A percentile compares a stretch with the other conserved stretches of the same genome.
Conservation (phyloP, 1,140 invertebrate genomes). For the Hyles vespertilio region DNA sequence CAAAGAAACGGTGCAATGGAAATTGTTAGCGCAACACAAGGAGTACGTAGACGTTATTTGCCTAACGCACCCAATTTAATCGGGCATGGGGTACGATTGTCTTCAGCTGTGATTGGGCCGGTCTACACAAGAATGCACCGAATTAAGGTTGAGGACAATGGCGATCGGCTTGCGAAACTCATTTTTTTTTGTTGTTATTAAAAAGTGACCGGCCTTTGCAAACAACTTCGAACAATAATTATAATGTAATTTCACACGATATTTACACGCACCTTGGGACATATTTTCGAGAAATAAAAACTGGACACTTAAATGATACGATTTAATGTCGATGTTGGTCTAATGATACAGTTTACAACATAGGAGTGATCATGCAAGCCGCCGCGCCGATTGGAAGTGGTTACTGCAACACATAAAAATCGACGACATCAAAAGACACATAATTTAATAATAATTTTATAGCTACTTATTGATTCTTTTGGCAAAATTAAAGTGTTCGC, state of each 20-base stretch:
- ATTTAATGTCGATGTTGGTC: no score
- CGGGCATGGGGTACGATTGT: slow-evolving; percentile 14
- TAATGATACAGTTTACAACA: no score
- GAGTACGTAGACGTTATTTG: slow-evolving; percentile 4
- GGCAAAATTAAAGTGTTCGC: no score
- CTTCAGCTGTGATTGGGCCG: slow-evolving; percentile 24
- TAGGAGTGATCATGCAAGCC: no score
- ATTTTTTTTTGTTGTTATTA: slow-evolving; percentile 27
- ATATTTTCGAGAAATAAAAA: slow-evolving; percentile 11
- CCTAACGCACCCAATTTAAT: slow-evolving; percentile 31
- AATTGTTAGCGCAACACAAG: slow-evolving; percentile 8
- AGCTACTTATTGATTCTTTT: no score
- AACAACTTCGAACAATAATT: slow-evolving; percentile 32
- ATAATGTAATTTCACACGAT: slow-evolving; percentile 22
- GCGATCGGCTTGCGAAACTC: slow-evolving; percentile 28
- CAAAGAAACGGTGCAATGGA: slow-evolving; percentile 8
- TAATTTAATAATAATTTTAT: no score
- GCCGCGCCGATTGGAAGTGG: no score
- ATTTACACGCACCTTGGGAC: slow-evolving; percentile 19
- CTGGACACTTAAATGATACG: not conserved
- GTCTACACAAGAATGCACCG: slow-evolving; percentile 16
- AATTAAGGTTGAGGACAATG: slow-evolving; percentile 51
- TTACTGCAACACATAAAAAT: no score
- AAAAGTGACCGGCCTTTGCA: slow-evolving; percentile 33
- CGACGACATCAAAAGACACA: no score